These are phyloP conservation scores for Oncorhynchus clarkii DNA, from an alignment of 2,113 vertebrate species.

Conservation along the genomic window DNA sequence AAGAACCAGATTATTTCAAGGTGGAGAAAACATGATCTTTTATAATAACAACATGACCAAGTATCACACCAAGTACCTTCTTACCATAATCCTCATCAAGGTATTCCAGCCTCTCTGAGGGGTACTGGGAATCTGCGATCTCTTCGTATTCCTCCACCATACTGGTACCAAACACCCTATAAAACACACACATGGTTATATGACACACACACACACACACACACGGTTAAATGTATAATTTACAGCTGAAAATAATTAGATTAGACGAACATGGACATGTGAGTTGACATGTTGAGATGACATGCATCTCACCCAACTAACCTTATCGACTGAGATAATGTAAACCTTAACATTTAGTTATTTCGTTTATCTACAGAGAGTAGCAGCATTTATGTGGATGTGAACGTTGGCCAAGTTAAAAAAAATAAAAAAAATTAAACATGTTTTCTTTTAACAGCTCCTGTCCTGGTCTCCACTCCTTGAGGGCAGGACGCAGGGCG, in stretches of 20 bases:
- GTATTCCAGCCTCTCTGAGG: constrained; percentile 88
- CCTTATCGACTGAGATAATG: too few species aligned
- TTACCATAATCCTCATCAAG: constrained; percentile 95
- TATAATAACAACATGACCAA: too few species aligned
- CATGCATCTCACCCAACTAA: background rate
- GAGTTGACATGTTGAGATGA: background rate
- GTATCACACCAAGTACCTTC: constrained; percentile 10
- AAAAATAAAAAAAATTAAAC: background rate
- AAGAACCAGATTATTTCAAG: too few species aligned
- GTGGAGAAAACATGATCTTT: too few species aligned
- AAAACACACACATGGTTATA: constrained; percentile 19
- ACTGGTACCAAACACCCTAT: constrained; percentile 97
- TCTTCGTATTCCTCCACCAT: constrained; percentile 99
- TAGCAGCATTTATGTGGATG: too few species aligned
- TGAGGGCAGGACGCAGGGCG: too few species aligned
- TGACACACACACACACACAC: background rate
- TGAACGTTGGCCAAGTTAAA: too few species aligned
- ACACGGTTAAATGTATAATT: background rate
- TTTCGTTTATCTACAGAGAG: background rate
- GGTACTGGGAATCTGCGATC: constrained; percentile 95
- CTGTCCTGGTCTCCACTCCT: too few species aligned
- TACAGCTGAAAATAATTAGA: too few species aligned
- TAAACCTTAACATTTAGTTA: background rate
- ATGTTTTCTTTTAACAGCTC: background rate
- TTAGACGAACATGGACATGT: too few species aligned